A percentile compares a stretch with the other conserved stretches of the same genome.
These are phyloP conservation scores for Sesamia inferens DNA, from an alignment of 2,888 invertebrate genomes.

Conservation along the genomic window DNA sequence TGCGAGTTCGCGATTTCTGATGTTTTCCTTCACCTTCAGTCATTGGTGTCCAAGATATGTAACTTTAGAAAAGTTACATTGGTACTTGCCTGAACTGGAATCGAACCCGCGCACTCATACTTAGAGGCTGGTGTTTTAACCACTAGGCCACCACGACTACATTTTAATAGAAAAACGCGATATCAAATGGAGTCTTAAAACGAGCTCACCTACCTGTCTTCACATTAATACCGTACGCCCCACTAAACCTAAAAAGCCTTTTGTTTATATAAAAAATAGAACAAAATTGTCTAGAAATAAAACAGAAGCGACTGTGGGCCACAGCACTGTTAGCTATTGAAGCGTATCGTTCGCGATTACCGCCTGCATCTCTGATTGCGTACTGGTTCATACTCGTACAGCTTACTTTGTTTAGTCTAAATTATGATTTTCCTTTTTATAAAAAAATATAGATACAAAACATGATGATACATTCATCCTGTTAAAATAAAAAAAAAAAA, in stretches of 20 bases:
- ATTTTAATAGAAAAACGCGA: background rate
- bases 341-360: slow-evolving; percentile 73
- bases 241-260: slow-evolving; percentile 13
- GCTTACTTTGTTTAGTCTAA: background rate
- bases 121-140: no score
- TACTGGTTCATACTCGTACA: slow-evolving; percentile 56
- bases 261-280: slow-evolving; percentile 42
- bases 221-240: slow-evolving; percentile 21
- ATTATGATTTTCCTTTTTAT: background rate
- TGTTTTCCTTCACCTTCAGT: no score
- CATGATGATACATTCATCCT: no score
- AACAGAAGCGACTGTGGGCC: slow-evolving; percentile 48
- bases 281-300: slow-evolving; percentile 57
- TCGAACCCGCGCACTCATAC: no score
- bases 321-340: slow-evolving; percentile 80
- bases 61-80: no score
- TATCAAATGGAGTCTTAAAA: background rate
- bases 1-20: no score
- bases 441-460: no score
- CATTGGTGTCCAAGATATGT: no score
- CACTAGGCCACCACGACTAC: no score
- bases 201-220: no score
- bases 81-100: no score
- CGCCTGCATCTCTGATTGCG: slow-evolving; percentile 65
- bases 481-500: no score